phyloP scores from a whole-genome alignment of 2,888 invertebrate species.

The Gibbula magus region DNA sequence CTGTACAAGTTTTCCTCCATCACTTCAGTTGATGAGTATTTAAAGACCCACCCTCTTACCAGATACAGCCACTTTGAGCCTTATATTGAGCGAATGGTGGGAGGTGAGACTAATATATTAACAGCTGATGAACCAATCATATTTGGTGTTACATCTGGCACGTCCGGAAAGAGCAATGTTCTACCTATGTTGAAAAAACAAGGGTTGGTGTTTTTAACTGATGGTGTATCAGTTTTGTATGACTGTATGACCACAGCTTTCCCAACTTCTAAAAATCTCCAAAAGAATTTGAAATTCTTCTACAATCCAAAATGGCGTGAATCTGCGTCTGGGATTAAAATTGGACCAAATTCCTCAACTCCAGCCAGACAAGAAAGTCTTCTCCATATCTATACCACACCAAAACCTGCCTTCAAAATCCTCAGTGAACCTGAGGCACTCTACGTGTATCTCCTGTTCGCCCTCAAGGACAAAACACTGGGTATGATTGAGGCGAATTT shows the following conservation, averaged over 20 bases:
- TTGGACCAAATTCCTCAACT: constrained; percentile 71
- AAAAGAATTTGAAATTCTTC: constrained; percentile 67
- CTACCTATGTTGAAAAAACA: constrained; percentile 65
- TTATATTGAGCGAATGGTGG: constrained; percentile 65
- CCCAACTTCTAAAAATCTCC: constrained; percentile 51
- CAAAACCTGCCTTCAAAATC: constrained; percentile 64
- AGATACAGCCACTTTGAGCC: constrained; percentile 64
- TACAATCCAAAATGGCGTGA: constrained; percentile 63
- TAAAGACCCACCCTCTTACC: constrained; percentile 62
- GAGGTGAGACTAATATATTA: constrained; percentile 67
- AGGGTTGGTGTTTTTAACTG: constrained; percentile 56
- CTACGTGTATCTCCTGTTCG: constrained; percentile 72
- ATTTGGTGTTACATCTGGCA: constrained; percentile 72
- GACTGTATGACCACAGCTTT: constrained; percentile 55
- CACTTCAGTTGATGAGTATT: constrained; percentile 64
- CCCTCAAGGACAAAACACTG: constrained; percentile 65
- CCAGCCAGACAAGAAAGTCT: constrained; percentile 66
- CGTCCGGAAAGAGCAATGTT: constrained; percentile 66
- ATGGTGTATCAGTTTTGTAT: constrained; percentile 61
- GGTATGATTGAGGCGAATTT: constrained; percentile 73
- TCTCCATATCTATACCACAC: constrained; percentile 68
- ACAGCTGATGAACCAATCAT: constrained; percentile 59
- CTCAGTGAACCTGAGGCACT: constrained; percentile 67
- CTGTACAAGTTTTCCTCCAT: constrained; percentile 60
- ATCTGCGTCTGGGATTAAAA: constrained; percentile 61